A percentile compares a stretch with the other conserved stretches of the same genome.
phyloP scores from a whole-genome alignment of 2,113 vertebrate genomes.

The Oceanodroma tethys region DNA sequence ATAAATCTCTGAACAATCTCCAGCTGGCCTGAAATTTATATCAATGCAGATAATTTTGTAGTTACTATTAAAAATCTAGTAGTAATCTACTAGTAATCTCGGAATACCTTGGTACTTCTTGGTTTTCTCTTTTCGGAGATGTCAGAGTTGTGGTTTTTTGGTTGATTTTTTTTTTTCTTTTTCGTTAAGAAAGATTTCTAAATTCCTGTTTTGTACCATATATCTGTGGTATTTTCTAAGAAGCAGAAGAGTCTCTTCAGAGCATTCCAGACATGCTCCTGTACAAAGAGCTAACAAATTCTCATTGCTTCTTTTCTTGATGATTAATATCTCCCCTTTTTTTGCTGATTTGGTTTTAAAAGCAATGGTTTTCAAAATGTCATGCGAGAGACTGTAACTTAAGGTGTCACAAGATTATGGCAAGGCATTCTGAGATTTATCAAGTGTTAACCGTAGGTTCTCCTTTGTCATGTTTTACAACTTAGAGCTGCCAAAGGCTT shows the following conservation, averaged over 20 bases:
- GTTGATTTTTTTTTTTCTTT: background rate
- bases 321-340: background rate
- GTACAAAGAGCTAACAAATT: background rate
- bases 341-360: background rate
- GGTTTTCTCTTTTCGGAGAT: background rate
- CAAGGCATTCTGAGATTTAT: background rate
- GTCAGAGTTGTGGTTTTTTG: background rate
- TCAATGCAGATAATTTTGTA: background rate
- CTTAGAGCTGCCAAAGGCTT: background rate
- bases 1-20: background rate
- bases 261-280: background rate
- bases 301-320: background rate
- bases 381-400: background rate
- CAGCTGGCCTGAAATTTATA: background rate
- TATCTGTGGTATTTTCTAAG: background rate
- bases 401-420: background rate
- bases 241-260: background rate
- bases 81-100: background rate
- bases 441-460: background rate
- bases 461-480: background rate
- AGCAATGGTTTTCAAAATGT: background rate
- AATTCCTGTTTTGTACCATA: background rate
- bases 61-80: background rate
- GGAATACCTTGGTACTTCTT: background rate
- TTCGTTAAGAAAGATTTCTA: background rate